Percentiles rank a stretch among this genome's conserved stretches.
These are phyloP conservation scores for Gila orcuttii DNA, from an alignment of 2,113 vertebrate species.

Conservation along the genomic window DNA sequence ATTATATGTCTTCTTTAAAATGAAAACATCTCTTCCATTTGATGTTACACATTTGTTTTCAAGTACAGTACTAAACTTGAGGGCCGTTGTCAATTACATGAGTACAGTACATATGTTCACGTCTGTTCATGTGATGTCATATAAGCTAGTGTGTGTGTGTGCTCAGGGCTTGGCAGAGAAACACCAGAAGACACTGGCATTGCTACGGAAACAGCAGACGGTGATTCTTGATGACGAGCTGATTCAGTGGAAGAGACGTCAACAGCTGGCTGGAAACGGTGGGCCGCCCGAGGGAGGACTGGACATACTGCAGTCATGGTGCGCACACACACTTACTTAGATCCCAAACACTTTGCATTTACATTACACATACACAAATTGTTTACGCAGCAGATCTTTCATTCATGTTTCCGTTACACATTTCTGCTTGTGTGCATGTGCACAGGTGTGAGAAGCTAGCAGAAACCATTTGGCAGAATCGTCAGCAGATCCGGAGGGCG, in stretches of 20 bases:
- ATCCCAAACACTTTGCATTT: background rate
- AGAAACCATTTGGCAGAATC: constrained; percentile 96
- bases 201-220: constrained; percentile 95
- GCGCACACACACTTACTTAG: constrained; percentile 53
- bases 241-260: constrained; percentile 96
- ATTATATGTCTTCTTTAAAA: background rate
- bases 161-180: constrained; percentile 91
- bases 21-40: background rate
- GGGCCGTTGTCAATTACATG: background rate
- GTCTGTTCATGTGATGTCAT: constrained; percentile 21
- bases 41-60: background rate
- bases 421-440: constrained; percentile 39
- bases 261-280: constrained; percentile 95
- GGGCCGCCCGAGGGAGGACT: constrained; percentile 92
- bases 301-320: constrained; percentile 94
- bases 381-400: background rate
- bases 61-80: background rate
- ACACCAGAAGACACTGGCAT: constrained; percentile 94
- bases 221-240: constrained; percentile 94
- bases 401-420: background rate
- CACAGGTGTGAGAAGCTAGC: constrained; percentile 96
- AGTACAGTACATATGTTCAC: constrained; percentile 13
- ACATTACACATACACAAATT: constrained; percentile 7
- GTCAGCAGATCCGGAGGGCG: constrained; percentile 93
- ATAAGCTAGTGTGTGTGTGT: constrained; percentile 25